Evolutionary conservation across 2,888 invertebrate species (phyloP), one percentile per base, ranked within the genome.

Genomic region (Metallyticus violacea): DNA sequence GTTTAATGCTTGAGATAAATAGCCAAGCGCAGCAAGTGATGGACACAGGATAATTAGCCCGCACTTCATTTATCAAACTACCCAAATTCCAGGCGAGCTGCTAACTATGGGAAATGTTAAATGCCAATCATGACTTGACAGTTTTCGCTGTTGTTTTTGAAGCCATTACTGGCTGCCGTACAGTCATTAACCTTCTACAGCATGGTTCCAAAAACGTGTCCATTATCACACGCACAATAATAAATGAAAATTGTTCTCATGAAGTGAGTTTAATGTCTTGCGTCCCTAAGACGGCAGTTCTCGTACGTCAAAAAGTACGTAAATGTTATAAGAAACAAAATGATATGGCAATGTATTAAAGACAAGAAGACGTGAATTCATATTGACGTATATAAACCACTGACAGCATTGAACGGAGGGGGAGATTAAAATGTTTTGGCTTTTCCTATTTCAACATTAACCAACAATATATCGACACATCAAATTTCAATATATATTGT

Each of bases 51-150:
- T 83, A 83, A 83, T 83, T 77, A 83, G 83, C 77, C 77, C 77
- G 6, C 83, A 83, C 83, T 77, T n/a, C 83, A 83, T 83, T 83
- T 83, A 83, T 83, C 83, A 83, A 27, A 77, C 5, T 9, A 27
- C 25, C 5, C 25, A 25, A 27, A 28, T 81, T 79, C 29, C n/a
- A 81, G 62, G 26, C 81, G 62, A 77, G 83, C 25, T 40, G 77
- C 77, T 27, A n/a, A 25, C 26, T 22, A 30, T 62, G 29, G 62
- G 62, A 28, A 77, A 83, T 62, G 83, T 83, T 83, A 83, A 83
- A 83, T 29, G 83, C 83, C 83, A 83, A 83, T 83, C 83, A 83
- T 83, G 83, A 83, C 83, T 83, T 77, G 83, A 83, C 83, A 29
- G 83, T 77, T 83, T 77, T 77, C 27, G 76, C 6, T 25, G 40